These are phyloP conservation scores for Drosophila tanythrix DNA, from an alignment of 2,888 invertebrate species.

Conservation along the genomic window DNA sequence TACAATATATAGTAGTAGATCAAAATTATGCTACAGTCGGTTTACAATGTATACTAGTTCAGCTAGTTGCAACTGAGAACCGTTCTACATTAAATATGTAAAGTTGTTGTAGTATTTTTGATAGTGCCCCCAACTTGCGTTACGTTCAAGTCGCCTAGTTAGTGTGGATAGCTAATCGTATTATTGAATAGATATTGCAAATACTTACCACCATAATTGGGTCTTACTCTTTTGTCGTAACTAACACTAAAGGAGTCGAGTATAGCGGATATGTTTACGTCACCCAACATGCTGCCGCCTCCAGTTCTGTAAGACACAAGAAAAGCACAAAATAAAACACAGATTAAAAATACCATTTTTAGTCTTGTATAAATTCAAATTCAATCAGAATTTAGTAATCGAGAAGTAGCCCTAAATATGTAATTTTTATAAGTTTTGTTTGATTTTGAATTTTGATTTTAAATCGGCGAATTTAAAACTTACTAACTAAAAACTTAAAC, in stretches of 20 bases:
- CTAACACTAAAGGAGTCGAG: slow-evolving; percentile 97
- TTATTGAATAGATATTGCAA: slow-evolving; percentile 33
- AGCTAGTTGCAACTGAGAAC: slow-evolving; percentile 6
- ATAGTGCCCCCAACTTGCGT: slow-evolving; percentile 45
- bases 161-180: slow-evolving; percentile 45
- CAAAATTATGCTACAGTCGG: slow-evolving; percentile 21
- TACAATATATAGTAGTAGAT: slow-evolving; percentile 2
- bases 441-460: not conserved
- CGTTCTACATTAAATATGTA: slow-evolving; percentile 23
- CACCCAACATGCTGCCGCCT: slow-evolving; percentile 92
- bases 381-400: not conserved
- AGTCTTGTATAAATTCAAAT: not conserved
- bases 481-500: too few relatives aligned
- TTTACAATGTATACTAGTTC: slow-evolving; percentile 5
- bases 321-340: not conserved
- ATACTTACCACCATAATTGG: slow-evolving; percentile 97
- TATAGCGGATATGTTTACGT: slow-evolving; percentile 97
- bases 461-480: not conserved
- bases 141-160: slow-evolving; percentile 59
- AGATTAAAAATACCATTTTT: too few relatives aligned
- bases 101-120: not conserved
- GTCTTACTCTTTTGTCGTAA: slow-evolving; percentile 99
- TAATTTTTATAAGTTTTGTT: not conserved
- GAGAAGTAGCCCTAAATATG: not conserved
- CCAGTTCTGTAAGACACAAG: slow-evolving; percentile 80